These are phyloP conservation scores for Mola mola DNA, from an alignment of 2,113 vertebrate species.

Conservation along the genomic window DNA sequence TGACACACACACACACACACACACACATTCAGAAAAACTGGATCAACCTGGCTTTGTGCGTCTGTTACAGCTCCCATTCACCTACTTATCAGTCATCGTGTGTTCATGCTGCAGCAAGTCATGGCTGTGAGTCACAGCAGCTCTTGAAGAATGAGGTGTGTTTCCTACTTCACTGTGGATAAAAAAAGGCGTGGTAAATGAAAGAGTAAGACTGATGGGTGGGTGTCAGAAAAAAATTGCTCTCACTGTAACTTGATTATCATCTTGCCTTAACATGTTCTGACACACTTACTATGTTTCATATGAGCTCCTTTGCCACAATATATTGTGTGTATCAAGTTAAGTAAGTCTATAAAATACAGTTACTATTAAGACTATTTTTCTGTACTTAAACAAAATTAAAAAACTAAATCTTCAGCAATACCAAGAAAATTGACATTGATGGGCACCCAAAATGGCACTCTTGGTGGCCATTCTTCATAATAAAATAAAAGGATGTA, in stretches of 20 bases:
- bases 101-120: conserved; percentile 31
- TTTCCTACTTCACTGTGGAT: conserved; percentile 15
- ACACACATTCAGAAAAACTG: too few relatives aligned
- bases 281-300: not conserved
- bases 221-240: not conserved
- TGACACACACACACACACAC: too few relatives aligned
- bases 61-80: conserved; percentile 1
- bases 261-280: conserved; percentile 9
- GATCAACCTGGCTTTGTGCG: conserved; percentile 2
- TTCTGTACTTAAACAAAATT: too few relatives aligned
- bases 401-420: too few relatives aligned
- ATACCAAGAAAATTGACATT: too few relatives aligned
- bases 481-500: too few relatives aligned
- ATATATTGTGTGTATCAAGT: too few relatives aligned
- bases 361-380: too few relatives aligned
- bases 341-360: too few relatives aligned
- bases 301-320: not conserved
- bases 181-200: not conserved
- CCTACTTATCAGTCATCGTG: conserved; percentile 16
- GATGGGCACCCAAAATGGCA: too few relatives aligned
- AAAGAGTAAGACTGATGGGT: not conserved
- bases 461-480: too few relatives aligned
- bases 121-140: conserved; percentile 36
- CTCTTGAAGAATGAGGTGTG: not conserved
- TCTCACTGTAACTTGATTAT: not conserved